Evolutionary conservation across 1,140 invertebrate genomes (phyloP).

Genomic region (Habropoda laboriosa): DNA sequence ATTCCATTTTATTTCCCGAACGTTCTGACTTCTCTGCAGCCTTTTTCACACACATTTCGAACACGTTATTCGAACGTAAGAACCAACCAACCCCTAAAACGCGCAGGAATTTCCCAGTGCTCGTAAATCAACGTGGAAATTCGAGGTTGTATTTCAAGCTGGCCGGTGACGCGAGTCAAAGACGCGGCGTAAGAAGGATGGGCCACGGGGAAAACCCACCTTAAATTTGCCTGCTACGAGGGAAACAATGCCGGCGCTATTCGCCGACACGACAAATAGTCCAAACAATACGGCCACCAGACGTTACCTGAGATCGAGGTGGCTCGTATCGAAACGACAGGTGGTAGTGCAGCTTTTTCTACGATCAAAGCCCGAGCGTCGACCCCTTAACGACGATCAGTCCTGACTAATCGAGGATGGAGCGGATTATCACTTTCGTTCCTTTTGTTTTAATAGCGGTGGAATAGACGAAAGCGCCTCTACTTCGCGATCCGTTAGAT

Average conservation of each 20-base stretch:
- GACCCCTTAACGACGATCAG: slow-evolving; percentile 54
- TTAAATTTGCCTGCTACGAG: slow-evolving; percentile 3
- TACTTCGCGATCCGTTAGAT: neutral
- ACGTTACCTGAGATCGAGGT: slow-evolving; percentile 50
- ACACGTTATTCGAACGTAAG: no score
- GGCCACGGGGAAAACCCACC: slow-evolving; percentile 49
- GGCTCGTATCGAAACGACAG: slow-evolving; percentile 52
- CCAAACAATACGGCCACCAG: slow-evolving; percentile 58
- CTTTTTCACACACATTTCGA: no score
- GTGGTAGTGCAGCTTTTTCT: slow-evolving; percentile 52
- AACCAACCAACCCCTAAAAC: neutral
- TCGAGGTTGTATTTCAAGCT: neutral
- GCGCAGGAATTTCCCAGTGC: neutral
- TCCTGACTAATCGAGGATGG: slow-evolving; percentile 51
- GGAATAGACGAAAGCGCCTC: neutral
- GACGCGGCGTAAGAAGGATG: neutral
- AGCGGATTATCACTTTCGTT: slow-evolving; percentile 48
- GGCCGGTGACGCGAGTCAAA: neutral
- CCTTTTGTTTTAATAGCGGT: neutral
- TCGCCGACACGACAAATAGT: slow-evolving; percentile 47
- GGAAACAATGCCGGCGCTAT: slow-evolving; percentile 46
- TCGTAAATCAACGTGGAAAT: slow-evolving; percentile 20
- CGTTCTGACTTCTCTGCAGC: no score
- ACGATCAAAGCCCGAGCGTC: neutral
- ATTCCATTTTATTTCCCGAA: no score